These are phyloP conservation scores for Timema cristinae DNA, from an alignment of 2,888 invertebrate genomes.

Conservation along the genomic window DNA sequence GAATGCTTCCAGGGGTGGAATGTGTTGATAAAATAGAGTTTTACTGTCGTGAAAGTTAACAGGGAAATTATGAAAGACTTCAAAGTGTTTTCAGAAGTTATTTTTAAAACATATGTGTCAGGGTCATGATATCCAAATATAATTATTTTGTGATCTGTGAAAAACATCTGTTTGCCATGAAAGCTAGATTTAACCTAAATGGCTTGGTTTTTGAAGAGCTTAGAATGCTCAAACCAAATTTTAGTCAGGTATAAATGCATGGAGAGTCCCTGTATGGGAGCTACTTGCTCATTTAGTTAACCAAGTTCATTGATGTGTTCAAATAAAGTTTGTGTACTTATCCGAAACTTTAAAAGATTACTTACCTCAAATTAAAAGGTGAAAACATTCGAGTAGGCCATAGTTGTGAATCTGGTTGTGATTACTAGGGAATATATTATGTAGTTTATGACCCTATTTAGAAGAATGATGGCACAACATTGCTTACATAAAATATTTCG, in stretches of 20 bases:
- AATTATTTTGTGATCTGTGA: conserved; percentile 1
- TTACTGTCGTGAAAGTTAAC: too few relatives aligned
- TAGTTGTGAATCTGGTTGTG: not conserved
- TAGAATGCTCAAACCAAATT: not conserved
- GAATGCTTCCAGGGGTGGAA: too few relatives aligned
- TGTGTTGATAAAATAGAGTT: too few relatives aligned
- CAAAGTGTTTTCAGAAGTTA: not conserved
- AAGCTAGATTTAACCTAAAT: conserved; percentile 2
- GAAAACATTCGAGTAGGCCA: not conserved
- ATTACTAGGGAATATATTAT: not conserved
- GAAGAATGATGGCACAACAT: not conserved
- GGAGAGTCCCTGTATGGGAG: not conserved
- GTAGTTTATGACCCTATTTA: not conserved
- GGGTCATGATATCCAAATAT: conserved; percentile 9
- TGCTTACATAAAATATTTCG: not conserved
- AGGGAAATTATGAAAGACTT: too few relatives aligned
- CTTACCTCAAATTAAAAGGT: not conserved
- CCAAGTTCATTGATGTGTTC: not conserved
- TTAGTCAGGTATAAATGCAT: not conserved
- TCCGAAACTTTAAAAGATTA: too few relatives aligned
- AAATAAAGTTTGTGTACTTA: not conserved
- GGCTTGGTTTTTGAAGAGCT: not conserved
- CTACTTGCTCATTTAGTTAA: not conserved
- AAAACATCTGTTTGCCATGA: not conserved
- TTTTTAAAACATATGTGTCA: not conserved